phyloP scores from a whole-genome alignment of 2,888 invertebrate species.

The Epicampocera succincta region DNA sequence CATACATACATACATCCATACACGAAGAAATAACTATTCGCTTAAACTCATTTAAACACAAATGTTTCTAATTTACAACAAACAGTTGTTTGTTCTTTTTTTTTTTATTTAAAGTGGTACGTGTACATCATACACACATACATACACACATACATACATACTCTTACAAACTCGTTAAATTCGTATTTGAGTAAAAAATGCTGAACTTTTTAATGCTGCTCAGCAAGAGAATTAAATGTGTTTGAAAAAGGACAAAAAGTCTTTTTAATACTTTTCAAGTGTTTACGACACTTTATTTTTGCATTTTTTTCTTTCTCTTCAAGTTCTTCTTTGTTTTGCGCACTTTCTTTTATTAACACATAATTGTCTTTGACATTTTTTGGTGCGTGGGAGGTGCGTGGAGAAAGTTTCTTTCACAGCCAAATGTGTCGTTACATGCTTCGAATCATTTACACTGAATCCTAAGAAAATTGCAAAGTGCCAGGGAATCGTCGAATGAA shows the following conservation, averaged over 20 bases:
- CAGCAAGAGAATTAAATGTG: neutral
- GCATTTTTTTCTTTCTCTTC: neutral
- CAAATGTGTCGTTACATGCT: no score
- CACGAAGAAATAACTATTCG: no score
- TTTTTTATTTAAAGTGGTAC: neutral
- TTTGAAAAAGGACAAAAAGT: neutral
- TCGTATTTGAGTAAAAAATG: neutral
- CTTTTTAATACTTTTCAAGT: conserved; percentile 34
- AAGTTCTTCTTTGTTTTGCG: neutral
- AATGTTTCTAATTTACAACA: neutral
- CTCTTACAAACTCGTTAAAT: neutral
- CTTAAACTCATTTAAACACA: neutral
- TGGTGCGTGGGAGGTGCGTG: neutral
- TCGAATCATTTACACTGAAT: no score
- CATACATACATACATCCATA: no score
- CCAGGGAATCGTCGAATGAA: no score
- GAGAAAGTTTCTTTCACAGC: no score
- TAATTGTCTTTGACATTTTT: conserved; percentile 24
- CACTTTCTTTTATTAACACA: neutral
- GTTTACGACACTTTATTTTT: conserved; percentile 31
- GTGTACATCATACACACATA: no score
- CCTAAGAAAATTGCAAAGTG: no score
- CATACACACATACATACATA: no score
- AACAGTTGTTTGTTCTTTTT: neutral
- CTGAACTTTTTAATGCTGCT: neutral